A percentile compares a stretch with the other conserved stretches of the same genome.
These are phyloP conservation scores for Campoletis sonorensis DNA, from an alignment of 1,140 invertebrate genomes.

Conservation along the genomic window DNA sequence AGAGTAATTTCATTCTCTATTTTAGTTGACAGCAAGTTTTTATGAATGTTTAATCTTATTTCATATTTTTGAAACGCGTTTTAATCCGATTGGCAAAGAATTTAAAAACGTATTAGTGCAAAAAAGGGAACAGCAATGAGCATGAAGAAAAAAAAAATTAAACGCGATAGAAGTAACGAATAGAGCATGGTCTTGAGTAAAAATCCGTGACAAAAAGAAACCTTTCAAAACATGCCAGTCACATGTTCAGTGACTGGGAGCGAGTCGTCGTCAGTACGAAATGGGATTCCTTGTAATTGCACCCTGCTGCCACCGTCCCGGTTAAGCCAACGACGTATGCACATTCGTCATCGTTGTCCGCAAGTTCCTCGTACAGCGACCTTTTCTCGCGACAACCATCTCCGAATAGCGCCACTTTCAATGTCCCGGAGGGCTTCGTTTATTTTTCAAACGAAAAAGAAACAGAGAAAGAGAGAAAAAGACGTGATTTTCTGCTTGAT, in stretches of 20 bases:
- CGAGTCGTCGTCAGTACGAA: constrained; percentile 30
- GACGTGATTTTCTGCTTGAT: too few species aligned
- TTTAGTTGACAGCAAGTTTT: too few species aligned
- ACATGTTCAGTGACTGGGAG: constrained; percentile 21
- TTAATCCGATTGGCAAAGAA: too few species aligned
- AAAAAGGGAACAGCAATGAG: not conserved
- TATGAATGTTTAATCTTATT: too few species aligned
- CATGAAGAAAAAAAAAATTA: not conserved
- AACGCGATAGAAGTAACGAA: not conserved
- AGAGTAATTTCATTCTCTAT: too few species aligned
- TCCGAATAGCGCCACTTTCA: constrained; percentile 33
- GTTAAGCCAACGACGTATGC: not conserved
- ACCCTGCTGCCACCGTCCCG: constrained; percentile 49
- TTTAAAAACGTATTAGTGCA: too few species aligned
- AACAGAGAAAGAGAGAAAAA: too few species aligned
- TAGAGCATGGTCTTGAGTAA: constrained; percentile 30
- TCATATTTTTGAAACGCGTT: too few species aligned
- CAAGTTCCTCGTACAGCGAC: not conserved
- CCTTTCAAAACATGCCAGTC: constrained; percentile 55
- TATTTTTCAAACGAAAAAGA: not conserved
- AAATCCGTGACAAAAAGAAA: constrained; percentile 39
- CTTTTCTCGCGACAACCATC: constrained; percentile 17
- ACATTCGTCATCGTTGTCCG: not conserved
- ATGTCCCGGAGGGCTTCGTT: not conserved
- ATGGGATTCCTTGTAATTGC: constrained; percentile 52